Conservation (phyloP, 37 sponge, comb jelly and placozoan genomes). For the Cliona cf. orientalis region DNA sequence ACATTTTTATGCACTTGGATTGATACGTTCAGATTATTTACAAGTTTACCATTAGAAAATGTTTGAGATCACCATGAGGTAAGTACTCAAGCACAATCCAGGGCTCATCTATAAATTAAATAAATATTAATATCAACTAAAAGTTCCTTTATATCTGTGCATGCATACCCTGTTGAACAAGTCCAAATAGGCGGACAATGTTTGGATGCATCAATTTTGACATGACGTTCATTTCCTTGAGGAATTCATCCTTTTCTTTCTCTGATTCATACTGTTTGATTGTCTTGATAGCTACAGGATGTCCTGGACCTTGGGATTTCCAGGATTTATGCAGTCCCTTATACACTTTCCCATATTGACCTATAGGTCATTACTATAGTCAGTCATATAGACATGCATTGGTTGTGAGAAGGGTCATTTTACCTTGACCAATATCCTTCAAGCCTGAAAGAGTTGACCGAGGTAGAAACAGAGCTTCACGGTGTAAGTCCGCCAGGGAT, state of each 20-base stretch:
- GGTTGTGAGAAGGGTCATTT: no score
- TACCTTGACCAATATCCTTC: background rate
- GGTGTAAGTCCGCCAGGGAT: background rate
- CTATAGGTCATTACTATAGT: background rate
- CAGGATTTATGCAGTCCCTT: background rate
- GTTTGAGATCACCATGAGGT: slow-evolving; percentile 50
- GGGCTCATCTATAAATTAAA: background rate
- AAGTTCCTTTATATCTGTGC: no score
- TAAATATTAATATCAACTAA: no score
- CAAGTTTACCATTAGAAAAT: slow-evolving; percentile 13
- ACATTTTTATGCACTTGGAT: no score
- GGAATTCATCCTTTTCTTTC: background rate
- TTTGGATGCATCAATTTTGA: slow-evolving; percentile 35
- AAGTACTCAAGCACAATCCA: slow-evolving; percentile 61
- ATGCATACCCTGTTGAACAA: background rate
- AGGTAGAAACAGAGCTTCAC: background rate
- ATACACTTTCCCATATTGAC: slow-evolving; percentile 35
- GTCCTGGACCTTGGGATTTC: background rate
- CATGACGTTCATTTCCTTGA: slow-evolving; percentile 26
- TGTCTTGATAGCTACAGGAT: slow-evolving; percentile 30
- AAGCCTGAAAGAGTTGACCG: background rate
- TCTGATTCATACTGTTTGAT: background rate
- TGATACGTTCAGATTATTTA: no score
- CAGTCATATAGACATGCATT: no score
- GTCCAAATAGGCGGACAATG: slow-evolving; percentile 37